These are phyloP conservation scores for Lasioglossum albipes DNA, from an alignment of 1,140 invertebrate genomes.

Conservation along the genomic window DNA sequence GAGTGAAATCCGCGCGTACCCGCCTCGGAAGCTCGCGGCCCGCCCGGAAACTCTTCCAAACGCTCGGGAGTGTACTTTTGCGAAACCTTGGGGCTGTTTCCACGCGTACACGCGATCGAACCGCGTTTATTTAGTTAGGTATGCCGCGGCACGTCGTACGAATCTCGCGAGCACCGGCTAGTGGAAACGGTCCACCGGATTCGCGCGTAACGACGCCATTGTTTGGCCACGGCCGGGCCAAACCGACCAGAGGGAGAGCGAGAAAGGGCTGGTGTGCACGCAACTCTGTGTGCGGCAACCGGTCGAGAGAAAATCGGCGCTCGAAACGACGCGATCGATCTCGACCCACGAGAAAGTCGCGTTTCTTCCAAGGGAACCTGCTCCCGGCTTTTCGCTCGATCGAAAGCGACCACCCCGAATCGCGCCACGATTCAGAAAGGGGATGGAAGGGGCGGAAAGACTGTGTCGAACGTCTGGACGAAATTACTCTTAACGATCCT, in stretches of 20 bases:
- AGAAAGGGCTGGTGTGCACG: background rate
- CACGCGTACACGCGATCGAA: constrained; percentile 43
- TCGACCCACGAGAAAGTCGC: no score
- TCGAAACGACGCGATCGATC: no score
- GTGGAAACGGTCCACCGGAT: constrained; percentile 34
- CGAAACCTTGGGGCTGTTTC: background rate
- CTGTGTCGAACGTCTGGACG: constrained; percentile 60
- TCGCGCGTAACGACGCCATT: constrained; percentile 52
- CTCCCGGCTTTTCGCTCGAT: no score
- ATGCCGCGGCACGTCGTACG: constrained; percentile 39
- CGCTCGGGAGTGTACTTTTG: no score
- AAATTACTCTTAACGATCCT: constrained; percentile 75
- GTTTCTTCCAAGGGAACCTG: no score
- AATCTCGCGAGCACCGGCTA: constrained; percentile 41
- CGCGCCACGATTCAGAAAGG: constrained; percentile 23
- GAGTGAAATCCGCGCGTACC: no score
- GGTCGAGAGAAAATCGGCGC: no score
- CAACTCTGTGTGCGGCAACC: no score
- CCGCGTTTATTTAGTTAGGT: constrained; percentile 34
- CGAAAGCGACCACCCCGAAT: constrained; percentile 17
- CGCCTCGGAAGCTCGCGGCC: no score
- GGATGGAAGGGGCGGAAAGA: constrained; percentile 47
- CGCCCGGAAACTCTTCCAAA: no score
- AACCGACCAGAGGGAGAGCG: background rate
- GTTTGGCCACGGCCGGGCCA: constrained; percentile 31